Evolutionary conservation across 2,888 invertebrate genomes (phyloP), one percentile per base, ranked within the genome.

Genomic region (Caenorhabditis panamensis): DNA sequence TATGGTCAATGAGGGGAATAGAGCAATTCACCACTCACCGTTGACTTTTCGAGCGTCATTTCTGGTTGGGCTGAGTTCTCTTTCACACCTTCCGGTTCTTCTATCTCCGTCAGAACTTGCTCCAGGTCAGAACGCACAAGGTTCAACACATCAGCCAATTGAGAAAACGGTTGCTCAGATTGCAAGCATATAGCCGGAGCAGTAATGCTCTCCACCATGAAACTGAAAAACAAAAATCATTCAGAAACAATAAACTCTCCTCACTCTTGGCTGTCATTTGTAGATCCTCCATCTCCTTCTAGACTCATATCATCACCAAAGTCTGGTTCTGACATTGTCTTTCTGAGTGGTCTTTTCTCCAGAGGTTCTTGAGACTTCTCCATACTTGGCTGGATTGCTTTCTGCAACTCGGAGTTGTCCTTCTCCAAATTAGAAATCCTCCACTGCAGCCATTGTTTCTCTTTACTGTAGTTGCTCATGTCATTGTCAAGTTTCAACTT

Each of bases 401-500:
- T 79, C 26, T 84, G 82, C 44, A 86, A 81, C 51, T 86, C 84
- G 26, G 81, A 77, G 56, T 88, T 87, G 63, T 83, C 84, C 54
- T 79, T 79, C 56, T 88, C 88, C 36, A 89, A 76, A 63, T 86
- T 85, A n/a, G 71, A 63, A 36, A 89, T 86, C 22, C 87, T 68
- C 68, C 85, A 82, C 44, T 87, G 84, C 22, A 89, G 77, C 82
- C 86, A 86, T 41, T 84, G 82, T 69, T 86, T 85, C 56, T 89
- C 89, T 22, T 82, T 79, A 44, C 86, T 87, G 58, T 89, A 88
- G 59, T 71, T 80, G 37, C 44, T 73, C 68, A 72, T 64, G 28
- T 87, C 87, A 59, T 84, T 79, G 49, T 88, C 87, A n/a, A 89
- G 71, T 69, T 89, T 89, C 26, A 75, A 67, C 20, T 86, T 72